These are phyloP conservation scores for Mormyrus iriodes DNA, from an alignment of 2,113 vertebrate species.

Conservation along the genomic window DNA sequence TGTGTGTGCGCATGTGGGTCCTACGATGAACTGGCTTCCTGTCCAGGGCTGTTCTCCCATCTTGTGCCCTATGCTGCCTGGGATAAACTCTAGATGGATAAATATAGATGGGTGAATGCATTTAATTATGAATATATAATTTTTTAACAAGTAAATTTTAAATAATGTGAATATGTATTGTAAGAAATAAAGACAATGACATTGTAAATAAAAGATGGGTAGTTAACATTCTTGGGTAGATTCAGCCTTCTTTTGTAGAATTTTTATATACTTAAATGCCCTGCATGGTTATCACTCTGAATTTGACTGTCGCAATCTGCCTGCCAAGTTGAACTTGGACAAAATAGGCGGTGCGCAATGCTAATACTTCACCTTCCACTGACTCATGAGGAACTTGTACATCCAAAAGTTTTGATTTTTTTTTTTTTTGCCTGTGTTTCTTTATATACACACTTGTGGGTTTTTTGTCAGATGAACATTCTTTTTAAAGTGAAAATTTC, in stretches of 20 bases:
- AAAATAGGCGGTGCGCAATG: neutral
- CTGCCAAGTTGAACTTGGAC: neutral
- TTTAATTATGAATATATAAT: neutral
- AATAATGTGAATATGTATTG: neutral
- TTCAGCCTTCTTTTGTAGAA: neutral
- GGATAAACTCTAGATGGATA: neutral
- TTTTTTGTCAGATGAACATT: neutral
- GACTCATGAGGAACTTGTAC: neutral
- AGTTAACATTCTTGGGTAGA: neutral
- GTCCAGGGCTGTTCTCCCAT: neutral
- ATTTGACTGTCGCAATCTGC: neutral
- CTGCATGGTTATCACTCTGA: neutral
- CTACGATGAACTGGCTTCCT: neutral
- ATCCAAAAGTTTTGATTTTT: neutral
- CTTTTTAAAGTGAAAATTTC: neutral
- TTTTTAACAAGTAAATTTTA: neutral
- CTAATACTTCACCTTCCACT: neutral
- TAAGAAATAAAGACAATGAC: neutral
- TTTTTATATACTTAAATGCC: neutral
- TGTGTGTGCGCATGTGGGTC: neutral
- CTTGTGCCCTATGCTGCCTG: neutral
- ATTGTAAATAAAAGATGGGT: neutral
- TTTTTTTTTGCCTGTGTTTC: neutral
- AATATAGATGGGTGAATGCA: neutral
- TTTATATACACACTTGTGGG: neutral